Percentiles rank a stretch among this genome's conserved stretches.
Evolutionary conservation across 2,888 invertebrate genomes (phyloP).

Genomic region (Machimus rusticus): DNA sequence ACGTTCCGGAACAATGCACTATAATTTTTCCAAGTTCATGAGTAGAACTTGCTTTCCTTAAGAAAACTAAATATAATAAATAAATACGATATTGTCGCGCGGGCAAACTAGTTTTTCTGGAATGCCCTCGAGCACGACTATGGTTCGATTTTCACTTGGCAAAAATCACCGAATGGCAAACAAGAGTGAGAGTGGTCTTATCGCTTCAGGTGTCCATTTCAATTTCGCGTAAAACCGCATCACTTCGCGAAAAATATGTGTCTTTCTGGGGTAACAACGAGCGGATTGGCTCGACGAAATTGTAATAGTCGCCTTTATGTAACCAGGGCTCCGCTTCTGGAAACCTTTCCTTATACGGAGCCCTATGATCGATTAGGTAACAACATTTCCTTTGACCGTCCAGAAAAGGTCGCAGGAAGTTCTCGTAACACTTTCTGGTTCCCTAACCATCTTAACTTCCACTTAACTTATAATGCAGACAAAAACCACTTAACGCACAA

Average conservation of each 20-base stretch:
- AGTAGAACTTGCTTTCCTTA: conserved; percentile 4
- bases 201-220: not conserved
- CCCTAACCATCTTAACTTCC: not conserved
- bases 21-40: conserved; percentile 17
- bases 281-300: not conserved
- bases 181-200: conserved; percentile 28
- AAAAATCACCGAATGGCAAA: not conserved
- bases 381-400: not conserved
- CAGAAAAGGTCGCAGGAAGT: not conserved
- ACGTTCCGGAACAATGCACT: not conserved
- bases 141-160: conserved; percentile 15
- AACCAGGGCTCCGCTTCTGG: not conserved
- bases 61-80: not conserved
- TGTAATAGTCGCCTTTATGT: not conserved
- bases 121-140: not conserved
- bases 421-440: not conserved
- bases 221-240: conserved; percentile 1
- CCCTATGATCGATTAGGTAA: not conserved
- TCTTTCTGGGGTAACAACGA: not conserved
- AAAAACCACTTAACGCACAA: not conserved
- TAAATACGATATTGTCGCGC: not conserved
- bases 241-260: not conserved
- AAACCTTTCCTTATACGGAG: not conserved
- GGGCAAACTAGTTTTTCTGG: conserved; percentile 6
- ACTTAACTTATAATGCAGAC: not conserved